Evolutionary conservation across 2,113 vertebrate genomes (phyloP).

Genomic region (Chamaetylas fuelleborni): DNA sequence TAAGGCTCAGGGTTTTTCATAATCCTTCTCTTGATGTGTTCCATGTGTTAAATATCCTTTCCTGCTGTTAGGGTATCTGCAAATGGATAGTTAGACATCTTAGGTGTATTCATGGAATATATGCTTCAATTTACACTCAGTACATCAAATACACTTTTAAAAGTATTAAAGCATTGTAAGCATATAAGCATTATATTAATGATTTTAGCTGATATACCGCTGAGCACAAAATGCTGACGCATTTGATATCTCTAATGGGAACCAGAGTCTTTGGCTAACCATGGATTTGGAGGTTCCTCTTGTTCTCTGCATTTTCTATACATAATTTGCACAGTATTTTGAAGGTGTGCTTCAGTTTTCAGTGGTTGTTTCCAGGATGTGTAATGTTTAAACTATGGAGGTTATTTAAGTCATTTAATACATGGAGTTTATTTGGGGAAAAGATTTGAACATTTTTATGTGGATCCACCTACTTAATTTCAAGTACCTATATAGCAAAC

Average conservation of each 20-base stretch:
- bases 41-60: background rate
- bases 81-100: background rate
- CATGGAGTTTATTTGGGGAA: background rate
- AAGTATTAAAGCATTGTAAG: background rate
- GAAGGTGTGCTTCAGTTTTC: background rate
- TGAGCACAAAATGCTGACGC: background rate
- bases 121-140: background rate
- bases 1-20: rapidly evolving
- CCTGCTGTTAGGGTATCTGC: background rate
- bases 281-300: background rate
- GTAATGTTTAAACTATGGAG: rapidly evolving
- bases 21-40: background rate
- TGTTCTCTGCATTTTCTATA: background rate
- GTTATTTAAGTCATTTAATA: background rate
- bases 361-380: background rate
- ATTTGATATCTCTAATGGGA: rapidly evolving
- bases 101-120: background rate
- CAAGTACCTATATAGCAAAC: background rate
- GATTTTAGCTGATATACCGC: background rate
- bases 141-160: background rate
- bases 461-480: background rate
- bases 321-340: background rate
- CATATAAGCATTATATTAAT: background rate
- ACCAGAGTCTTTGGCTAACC: background rate
- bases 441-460: background rate